Evolutionary conservation across 1,140 invertebrate species (phyloP).

Genomic region (Portunus trituberculatus): DNA sequence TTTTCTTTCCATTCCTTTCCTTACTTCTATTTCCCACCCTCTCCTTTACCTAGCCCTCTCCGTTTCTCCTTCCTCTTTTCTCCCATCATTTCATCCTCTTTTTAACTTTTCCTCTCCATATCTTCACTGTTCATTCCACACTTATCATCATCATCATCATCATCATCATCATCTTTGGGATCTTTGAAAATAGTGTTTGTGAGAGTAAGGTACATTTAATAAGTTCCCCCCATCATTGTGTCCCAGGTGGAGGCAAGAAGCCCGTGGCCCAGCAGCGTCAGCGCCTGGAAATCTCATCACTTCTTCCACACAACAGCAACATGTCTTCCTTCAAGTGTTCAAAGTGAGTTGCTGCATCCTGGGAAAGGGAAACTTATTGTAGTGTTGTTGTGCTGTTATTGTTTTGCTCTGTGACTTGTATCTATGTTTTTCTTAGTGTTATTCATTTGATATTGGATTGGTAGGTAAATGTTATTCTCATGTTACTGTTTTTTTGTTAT

Average conservation of each 20-base stretch:
- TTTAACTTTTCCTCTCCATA: neutral
- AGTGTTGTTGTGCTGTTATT: neutral
- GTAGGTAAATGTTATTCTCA: no score
- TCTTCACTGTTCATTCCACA: neutral
- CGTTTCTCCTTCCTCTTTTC: neutral
- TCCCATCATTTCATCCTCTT: neutral
- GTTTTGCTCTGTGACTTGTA: neutral
- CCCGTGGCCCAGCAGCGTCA: slow-evolving; percentile 45
- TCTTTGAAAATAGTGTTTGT: no score
- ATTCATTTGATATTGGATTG: no score
- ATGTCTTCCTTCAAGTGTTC: slow-evolving; percentile 75
- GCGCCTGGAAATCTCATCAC: slow-evolving; percentile 64
- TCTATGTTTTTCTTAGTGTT: no score
- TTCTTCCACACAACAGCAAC: slow-evolving; percentile 72
- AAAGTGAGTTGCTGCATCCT: slow-evolving; percentile 47
- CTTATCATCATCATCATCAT: neutral
- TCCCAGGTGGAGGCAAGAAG: slow-evolving; percentile 39
- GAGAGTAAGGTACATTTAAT: no score
- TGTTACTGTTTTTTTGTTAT: no score
- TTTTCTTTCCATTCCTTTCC: neutral
- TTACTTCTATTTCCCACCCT: neutral
- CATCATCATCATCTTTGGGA: no score
- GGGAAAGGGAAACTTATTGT: no score
- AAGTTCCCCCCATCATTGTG: neutral
- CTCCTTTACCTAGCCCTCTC: no score